Conservation (phyloP, 2,797 vertebrate species). For the Limosa lapponica region DNA sequence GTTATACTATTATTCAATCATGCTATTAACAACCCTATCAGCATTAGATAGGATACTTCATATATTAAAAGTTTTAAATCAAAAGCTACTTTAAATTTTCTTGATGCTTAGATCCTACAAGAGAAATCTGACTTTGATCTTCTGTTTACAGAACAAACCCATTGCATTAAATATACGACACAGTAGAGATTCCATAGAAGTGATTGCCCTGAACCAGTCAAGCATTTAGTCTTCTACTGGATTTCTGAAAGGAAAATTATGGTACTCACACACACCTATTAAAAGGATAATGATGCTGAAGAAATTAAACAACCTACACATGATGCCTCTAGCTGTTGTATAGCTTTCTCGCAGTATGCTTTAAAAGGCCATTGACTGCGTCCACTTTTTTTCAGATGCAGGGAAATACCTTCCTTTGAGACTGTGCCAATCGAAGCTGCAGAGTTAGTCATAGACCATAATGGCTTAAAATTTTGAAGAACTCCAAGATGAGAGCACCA, state of each 20-base stretch:
- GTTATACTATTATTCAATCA: background rate
- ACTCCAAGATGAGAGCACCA: background rate
- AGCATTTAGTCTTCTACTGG: background rate
- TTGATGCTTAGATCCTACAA: background rate
- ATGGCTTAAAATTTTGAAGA: conserved; percentile 12
- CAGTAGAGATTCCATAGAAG: background rate
- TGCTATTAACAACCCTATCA: background rate
- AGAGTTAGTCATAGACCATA: conserved; percentile 42
- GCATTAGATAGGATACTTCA: background rate
- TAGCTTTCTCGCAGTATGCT: background rate
- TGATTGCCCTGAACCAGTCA: background rate
- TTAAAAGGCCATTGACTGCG: background rate
- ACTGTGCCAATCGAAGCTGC: conserved; percentile 10
- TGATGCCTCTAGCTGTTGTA: background rate
- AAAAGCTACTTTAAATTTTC: background rate
- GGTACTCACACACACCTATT: background rate
- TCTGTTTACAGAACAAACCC: background rate
- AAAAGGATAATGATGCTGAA: conserved; percentile 28
- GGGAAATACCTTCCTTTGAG: conserved; percentile 52
- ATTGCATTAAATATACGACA: background rate
- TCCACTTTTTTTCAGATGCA: background rate
- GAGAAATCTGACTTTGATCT: background rate
- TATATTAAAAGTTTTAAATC: background rate
- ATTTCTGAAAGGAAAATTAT: background rate
- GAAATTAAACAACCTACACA: conserved; percentile 22